These are phyloP conservation scores for Dipodomys stephensi DNA, from an alignment of 2,113 vertebrate species.

Conservation along the genomic window DNA sequence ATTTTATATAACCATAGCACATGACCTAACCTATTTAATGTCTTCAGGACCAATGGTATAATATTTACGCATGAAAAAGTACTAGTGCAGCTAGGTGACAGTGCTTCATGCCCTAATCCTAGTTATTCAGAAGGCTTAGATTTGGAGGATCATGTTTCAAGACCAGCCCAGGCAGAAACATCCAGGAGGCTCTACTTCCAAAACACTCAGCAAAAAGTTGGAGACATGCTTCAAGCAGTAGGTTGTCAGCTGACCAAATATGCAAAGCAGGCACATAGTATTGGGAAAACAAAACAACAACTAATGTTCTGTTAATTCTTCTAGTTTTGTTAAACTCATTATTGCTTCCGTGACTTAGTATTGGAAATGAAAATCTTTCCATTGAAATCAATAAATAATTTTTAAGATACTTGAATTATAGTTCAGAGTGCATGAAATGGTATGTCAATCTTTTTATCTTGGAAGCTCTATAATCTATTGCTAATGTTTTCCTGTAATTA, in stretches of 20 bases:
- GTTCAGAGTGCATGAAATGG: background rate
- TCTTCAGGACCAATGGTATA: background rate
- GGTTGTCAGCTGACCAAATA: no score
- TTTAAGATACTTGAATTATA: conserved; percentile 53
- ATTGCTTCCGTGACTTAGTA: background rate
- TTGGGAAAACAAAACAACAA: background rate
- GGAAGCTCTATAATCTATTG: conserved; percentile 29
- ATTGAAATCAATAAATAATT: conserved; percentile 48
- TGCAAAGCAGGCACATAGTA: no score
- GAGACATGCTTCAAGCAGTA: no score
- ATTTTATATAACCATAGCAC: background rate
- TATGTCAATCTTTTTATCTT: background rate
- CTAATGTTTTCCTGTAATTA: conserved; percentile 46
- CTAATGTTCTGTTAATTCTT: background rate
- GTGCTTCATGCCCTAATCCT: background rate
- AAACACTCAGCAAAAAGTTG: no score
- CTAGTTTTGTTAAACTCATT: background rate
- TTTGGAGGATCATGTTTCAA: no score
- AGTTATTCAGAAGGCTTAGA: no score
- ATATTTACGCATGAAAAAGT: background rate
- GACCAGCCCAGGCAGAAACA: no score
- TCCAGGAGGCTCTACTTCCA: no score
- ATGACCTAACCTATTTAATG: background rate
- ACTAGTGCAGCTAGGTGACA: no score
- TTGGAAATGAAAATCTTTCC: conserved; percentile 22